Evolutionary conservation across 2,797 vertebrate genomes (phyloP).

Genomic region (Acridotheres tristis): DNA sequence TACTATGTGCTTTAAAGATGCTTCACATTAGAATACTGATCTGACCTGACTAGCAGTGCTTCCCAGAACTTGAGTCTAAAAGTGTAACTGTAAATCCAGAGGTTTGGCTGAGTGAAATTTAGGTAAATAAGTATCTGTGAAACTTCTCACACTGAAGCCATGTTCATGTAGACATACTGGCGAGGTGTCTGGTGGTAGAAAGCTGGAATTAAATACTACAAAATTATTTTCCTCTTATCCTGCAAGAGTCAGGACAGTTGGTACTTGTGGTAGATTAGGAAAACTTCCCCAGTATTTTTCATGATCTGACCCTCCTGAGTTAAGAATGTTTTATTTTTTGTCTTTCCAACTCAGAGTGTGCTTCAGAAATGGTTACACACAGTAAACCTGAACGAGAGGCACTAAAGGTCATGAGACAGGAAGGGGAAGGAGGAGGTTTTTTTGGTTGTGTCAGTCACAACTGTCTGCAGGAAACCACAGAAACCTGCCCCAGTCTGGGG

Average conservation of each 20-base stretch:
- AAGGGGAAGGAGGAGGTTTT: constrained; percentile 61
- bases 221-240: not conserved
- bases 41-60: constrained; percentile 4
- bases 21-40: constrained; percentile 33
- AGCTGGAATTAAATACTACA: not conserved
- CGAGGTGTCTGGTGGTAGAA: not conserved
- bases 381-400: not conserved
- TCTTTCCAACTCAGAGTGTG: not conserved
- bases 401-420: constrained; percentile 46
- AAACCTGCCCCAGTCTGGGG: constrained; percentile 42
- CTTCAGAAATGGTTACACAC: not conserved
- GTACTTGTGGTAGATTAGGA: not conserved
- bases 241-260: not conserved
- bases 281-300: not conserved
- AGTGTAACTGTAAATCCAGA: not conserved
- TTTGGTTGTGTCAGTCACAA: constrained; percentile 57
- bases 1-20: constrained; percentile 52
- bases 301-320: not conserved
- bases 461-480: constrained; percentile 71
- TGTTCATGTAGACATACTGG: not conserved
- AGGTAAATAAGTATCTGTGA: not conserved
- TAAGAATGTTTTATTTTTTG: not conserved
- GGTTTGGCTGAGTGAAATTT: not conserved
- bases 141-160: not conserved
- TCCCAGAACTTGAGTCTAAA: not conserved